Evolutionary conservation across 2,113 vertebrate species (phyloP), one percentile per base, ranked within the genome.

Genomic region (Mormyrus lacerda): DNA sequence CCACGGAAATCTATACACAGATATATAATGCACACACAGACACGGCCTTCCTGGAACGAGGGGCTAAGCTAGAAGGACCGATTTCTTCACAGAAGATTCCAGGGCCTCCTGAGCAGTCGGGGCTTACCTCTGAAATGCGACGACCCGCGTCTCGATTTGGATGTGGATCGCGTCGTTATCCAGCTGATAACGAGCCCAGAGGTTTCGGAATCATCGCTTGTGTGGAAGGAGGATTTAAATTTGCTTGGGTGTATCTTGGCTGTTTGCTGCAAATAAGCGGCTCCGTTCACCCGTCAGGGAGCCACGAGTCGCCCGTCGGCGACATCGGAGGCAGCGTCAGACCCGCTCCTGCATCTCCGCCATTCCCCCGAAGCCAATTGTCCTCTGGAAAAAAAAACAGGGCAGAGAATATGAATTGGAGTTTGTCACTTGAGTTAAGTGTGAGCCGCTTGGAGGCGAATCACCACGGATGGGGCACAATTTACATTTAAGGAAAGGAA

Each of bases 401-500:
- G 31, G 73, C 73, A 39, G 73, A 79, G 73, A 79, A 79, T 79
- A 79, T 84, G 82, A 84, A 47, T 47, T 45, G 82, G 42, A 84
- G 42, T 84, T 84, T 47, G 91, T 91, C 89, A 91, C 91, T 92
- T 91, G 89, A 89, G 91, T 90, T 92, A 94, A 92, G 92, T 92
- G 93, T 95, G 95, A 94, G 88, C 95, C 92, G 89, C 92, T 95
- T 97, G 96, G 97, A 97, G 97, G 97, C 97, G 97, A 96, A 97
- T 97, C 96, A 97, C 97, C 96, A 96, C 97, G 97, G 97, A 96
- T 94, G 94, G 95, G 96, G 96, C 96, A 96, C 97, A 96, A 97
- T 97, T 97, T 97, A 97, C 97, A 97, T 97, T 96, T 95, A 96
- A 97, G 97, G 95, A 95, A 97, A 92, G 95, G 97, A 96, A 97